Evolutionary conservation across 2,888 invertebrate species (phyloP).

Genomic region (Campaea margaritaria): DNA sequence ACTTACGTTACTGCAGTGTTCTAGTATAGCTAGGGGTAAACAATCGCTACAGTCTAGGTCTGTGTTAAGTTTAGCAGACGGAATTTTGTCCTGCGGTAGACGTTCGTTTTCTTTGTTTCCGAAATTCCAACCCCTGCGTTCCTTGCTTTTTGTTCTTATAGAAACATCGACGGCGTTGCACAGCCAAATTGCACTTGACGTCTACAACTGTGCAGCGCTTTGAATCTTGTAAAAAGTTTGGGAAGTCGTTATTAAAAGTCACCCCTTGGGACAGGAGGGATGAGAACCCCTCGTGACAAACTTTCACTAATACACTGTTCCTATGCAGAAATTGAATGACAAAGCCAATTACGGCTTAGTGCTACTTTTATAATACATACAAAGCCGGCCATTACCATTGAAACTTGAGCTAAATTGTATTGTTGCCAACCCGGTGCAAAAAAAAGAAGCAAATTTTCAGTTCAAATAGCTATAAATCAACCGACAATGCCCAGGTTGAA

Average conservation of each 20-base stretch:
- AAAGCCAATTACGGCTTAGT: too few relatives aligned
- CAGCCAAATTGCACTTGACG: not conserved
- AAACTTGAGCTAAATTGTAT: too few relatives aligned
- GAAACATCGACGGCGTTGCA: not conserved
- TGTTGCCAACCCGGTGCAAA: not conserved
- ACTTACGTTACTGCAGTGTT: conserved; percentile 10
- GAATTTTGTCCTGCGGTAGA: conserved; percentile 21
- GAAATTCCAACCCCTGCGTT: not conserved
- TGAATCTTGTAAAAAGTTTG: not conserved
- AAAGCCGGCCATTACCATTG: too few relatives aligned
- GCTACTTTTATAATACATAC: too few relatives aligned
- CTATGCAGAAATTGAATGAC: too few relatives aligned
- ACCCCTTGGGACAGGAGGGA: not conserved
- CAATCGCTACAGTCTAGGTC: conserved; percentile 25
- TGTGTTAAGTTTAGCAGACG: conserved; percentile 5
- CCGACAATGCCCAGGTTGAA: conserved; percentile 16
- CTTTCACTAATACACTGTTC: too few relatives aligned
- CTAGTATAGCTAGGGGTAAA: conserved; percentile 9
- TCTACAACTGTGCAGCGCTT: conserved; percentile 3
- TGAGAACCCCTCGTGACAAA: too few relatives aligned
- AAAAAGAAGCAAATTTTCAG: conserved; percentile 3
- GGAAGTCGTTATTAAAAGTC: not conserved
- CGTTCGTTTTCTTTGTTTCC: conserved; percentile 37
- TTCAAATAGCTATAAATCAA: conserved; percentile 16
- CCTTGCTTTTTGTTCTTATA: conserved; percentile 1